Conservation (phyloP, 2,113 vertebrate genomes). For the Psettodes erumei region DNA sequence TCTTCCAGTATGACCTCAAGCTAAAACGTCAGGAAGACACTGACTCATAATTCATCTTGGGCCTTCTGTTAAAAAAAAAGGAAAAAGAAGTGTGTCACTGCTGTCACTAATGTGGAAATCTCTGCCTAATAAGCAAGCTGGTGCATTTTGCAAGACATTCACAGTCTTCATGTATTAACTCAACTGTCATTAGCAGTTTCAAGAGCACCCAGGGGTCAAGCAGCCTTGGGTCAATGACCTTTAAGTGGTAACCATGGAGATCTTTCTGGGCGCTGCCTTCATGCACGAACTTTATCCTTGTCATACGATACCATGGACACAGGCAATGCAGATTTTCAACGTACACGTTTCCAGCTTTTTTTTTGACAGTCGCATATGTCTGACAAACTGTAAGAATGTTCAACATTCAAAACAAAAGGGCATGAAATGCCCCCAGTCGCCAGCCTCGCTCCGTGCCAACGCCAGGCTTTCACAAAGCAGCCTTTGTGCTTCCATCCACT, state of each 20-base stretch:
- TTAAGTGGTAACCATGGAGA: conserved; percentile 7
- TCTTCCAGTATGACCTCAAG: not conserved
- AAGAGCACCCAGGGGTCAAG: not conserved
- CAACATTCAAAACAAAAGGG: not conserved
- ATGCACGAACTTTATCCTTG: not conserved
- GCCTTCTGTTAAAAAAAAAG: not conserved
- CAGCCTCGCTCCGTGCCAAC: not conserved
- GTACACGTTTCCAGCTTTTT: not conserved
- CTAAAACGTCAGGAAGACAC: not conserved
- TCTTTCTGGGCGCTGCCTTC: not conserved
- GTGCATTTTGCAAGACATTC: too few species aligned
- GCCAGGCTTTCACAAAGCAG: not conserved
- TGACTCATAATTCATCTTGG: not conserved
- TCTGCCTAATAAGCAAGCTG: too few species aligned
- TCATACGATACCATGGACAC: not conserved
- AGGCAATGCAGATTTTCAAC: not conserved
- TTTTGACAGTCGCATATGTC: not conserved
- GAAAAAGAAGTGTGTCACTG: not conserved
- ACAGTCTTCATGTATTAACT: not conserved
- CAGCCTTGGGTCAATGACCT: not conserved
- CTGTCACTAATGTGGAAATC: too few species aligned
- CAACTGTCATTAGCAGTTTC: not conserved
- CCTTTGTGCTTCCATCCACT: not conserved
- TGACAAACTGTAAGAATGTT: not conserved
- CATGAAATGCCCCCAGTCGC: not conserved